A percentile compares a stretch with the other conserved stretches of the same genome.
Evolutionary conservation across 1,140 invertebrate species (phyloP).

Genomic region (Brachionus rubens): DNA sequence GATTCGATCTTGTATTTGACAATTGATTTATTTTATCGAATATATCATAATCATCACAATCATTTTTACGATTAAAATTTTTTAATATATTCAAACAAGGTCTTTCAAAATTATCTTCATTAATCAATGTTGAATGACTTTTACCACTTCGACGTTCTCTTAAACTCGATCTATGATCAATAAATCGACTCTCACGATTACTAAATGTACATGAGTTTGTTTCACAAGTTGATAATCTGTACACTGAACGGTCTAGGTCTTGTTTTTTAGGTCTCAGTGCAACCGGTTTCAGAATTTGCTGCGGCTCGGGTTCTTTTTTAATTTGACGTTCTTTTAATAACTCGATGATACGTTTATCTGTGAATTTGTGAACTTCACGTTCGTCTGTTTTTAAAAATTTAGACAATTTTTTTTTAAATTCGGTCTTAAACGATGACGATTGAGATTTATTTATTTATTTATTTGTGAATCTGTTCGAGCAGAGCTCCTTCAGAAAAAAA

Average conservation of each 20-base stretch:
- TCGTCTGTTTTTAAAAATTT: not conserved
- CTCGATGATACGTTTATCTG: not conserved
- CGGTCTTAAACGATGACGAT: not conserved
- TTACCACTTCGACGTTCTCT: not conserved
- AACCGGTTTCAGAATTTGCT: not conserved
- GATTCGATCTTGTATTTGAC: not conserved
- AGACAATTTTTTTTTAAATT: constrained; percentile 3
- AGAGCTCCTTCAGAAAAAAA: too few species aligned
- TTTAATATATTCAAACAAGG: constrained; percentile 1
- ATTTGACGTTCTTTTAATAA: not conserved
- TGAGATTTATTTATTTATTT: too few species aligned
- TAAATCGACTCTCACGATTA: not conserved
- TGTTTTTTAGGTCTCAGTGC: not conserved
- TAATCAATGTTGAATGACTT: not conserved
- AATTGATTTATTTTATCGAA: not conserved
- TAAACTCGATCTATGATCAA: not conserved
- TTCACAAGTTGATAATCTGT: not conserved
- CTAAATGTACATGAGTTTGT: not conserved
- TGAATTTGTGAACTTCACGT: not conserved
- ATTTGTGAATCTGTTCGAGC: too few species aligned
- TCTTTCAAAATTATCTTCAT: not conserved
- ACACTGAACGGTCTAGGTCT: not conserved
- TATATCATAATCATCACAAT: not conserved
- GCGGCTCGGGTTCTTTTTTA: not conserved
- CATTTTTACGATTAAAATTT: not conserved